Percentiles rank a stretch among this genome's conserved stretches.
phyloP scores from a whole-genome alignment of 2,888 invertebrate species.

The Shargacucullia verbasci region DNA sequence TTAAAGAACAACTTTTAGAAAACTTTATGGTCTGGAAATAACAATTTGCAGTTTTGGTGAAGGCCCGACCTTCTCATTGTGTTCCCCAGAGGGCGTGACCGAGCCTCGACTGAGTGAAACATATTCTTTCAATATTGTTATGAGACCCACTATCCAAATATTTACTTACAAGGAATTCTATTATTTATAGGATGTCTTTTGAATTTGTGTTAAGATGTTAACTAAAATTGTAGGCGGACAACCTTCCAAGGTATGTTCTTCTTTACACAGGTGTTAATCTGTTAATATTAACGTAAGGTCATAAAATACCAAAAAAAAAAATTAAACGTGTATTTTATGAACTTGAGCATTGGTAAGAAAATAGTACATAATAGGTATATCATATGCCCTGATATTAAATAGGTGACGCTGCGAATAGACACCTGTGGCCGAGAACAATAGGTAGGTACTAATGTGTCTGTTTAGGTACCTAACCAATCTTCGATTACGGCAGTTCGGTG shows the following conservation, averaged over 20 bases:
- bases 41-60: slow-evolving; percentile 85
- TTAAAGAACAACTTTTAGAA: slow-evolving; percentile 73
- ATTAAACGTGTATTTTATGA: too few relatives aligned
- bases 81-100: slow-evolving; percentile 82
- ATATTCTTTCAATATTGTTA: slow-evolving; percentile 74
- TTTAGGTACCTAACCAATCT: too few relatives aligned
- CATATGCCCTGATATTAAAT: too few relatives aligned
- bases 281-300: background rate
- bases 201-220: slow-evolving; percentile 28
- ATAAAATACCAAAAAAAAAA: too few relatives aligned
- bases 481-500: too few relatives aligned
- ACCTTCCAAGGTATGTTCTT: slow-evolving; percentile 26
- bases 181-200: slow-evolving; percentile 58
- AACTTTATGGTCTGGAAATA: slow-evolving; percentile 86
- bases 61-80: slow-evolving; percentile 70
- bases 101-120: slow-evolving; percentile 63
- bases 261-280: slow-evolving; percentile 36
- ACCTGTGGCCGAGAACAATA: too few relatives aligned
- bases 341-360: too few relatives aligned
- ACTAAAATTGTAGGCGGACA: slow-evolving; percentile 43
- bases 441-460: too few relatives aligned
- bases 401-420: too few relatives aligned
- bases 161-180: slow-evolving; percentile 80
- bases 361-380: too few relatives aligned
- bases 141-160: slow-evolving; percentile 85